Evolutionary conservation across 2,113 vertebrate genomes (phyloP).

Genomic region (Tetrao urogallus): DNA sequence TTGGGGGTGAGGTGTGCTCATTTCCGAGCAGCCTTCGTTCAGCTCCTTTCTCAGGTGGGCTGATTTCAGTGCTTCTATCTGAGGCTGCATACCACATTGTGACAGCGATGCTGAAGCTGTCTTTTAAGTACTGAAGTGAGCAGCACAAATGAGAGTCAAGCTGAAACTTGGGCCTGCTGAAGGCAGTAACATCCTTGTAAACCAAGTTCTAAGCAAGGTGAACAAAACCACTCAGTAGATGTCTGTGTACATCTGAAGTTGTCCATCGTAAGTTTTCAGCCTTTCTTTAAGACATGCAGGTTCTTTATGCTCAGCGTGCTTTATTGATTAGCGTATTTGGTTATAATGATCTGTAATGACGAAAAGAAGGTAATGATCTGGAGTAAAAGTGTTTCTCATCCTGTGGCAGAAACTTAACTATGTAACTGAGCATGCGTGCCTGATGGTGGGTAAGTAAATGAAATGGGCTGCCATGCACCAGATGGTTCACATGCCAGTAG

Average conservation of each 20-base stretch:
- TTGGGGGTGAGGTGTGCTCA: not conserved
- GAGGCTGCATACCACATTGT: not conserved
- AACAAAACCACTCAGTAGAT: not conserved
- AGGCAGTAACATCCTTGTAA: not conserved
- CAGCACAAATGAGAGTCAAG: not conserved
- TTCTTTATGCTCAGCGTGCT: not conserved
- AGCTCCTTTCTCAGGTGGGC: not conserved
- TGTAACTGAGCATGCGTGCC: not conserved
- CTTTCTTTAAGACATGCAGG: not conserved
- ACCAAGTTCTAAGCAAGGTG: not conserved
- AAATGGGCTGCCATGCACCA: constrained; percentile 23
- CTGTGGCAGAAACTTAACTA: not conserved
- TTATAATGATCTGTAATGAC: not conserved
- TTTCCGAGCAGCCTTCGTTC: not conserved
- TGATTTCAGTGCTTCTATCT: not conserved
- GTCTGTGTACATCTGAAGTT: not conserved
- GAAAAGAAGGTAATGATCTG: not conserved
- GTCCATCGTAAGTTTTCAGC: not conserved
- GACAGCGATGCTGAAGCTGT: not conserved
- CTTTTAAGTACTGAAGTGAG: not conserved
- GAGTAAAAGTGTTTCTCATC: not conserved
- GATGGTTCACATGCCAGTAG: constrained; percentile 48
- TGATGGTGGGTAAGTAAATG: not conserved
- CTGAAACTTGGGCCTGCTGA: not conserved
- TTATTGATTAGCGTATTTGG: not conserved